Evolutionary conservation across 1,140 invertebrate genomes (phyloP).

Genomic region (Acyrthosiphon pisum): DNA sequence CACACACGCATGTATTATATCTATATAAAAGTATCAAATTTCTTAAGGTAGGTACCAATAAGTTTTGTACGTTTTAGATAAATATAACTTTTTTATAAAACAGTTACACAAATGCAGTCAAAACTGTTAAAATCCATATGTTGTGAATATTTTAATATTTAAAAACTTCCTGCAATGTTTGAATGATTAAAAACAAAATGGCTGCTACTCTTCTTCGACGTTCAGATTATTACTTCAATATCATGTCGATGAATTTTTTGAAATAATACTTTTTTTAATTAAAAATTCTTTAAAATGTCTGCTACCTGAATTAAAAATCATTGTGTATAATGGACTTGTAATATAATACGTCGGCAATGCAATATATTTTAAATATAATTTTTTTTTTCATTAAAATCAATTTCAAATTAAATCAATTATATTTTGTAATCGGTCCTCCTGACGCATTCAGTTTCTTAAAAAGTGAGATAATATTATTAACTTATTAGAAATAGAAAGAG

Average conservation of each 20-base stretch:
- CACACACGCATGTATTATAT: neutral
- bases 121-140: neutral
- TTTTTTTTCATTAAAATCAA: neutral
- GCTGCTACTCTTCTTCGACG: neutral
- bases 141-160: neutral
- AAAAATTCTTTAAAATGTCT: neutral
- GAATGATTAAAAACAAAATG: neutral
- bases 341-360: neutral
- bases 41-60: neutral
- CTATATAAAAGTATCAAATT: neutral
- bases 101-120: neutral
- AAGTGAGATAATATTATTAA: neutral
- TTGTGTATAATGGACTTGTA: neutral
- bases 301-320: neutral
- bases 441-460: neutral
- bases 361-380: slow-evolving; percentile 6
- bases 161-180: neutral
- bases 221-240: neutral
- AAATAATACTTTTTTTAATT: neutral
- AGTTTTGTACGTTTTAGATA: neutral
- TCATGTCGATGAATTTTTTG: neutral
- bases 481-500: neutral
- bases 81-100: neutral
- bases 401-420: neutral
- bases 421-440: neutral